Conservation (phyloP, 2,888 invertebrate species). For the Diarsia mendica region DNA sequence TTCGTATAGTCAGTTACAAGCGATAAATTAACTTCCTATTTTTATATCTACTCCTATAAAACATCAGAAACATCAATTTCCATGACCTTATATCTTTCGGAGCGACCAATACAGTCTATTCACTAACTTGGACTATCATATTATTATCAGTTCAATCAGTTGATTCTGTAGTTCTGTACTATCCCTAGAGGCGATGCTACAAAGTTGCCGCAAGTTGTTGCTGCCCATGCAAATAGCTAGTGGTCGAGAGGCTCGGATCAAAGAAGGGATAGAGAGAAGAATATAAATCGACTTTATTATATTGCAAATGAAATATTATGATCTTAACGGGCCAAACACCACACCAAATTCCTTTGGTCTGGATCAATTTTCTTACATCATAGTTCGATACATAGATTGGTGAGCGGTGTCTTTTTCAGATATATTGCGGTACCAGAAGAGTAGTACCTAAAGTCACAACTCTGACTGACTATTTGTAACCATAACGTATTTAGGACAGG, state of each 20-base stretch:
- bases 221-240: constrained; percentile 16
- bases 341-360: not conserved
- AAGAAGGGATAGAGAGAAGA: not conserved
- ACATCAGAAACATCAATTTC: not conserved
- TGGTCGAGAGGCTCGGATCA: not conserved
- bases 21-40: too few species aligned
- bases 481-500: too few species aligned
- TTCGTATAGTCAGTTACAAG: too few species aligned
- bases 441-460: too few species aligned
- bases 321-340: not conserved
- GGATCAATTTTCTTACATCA: not conserved
- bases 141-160: constrained; percentile 53
- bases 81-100: constrained; percentile 8
- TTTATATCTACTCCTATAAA: not conserved
- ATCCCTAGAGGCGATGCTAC: constrained; percentile 14
- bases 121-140: constrained; percentile 28
- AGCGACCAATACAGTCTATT: not conserved
- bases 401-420: not conserved
- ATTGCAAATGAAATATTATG: not conserved
- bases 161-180: constrained; percentile 15
- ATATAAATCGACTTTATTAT: not conserved
- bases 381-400: not conserved
- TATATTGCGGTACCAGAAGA: too few species aligned
- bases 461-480: too few species aligned
- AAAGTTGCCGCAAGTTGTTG: constrained; percentile 34